phyloP scores from a whole-genome alignment of 2,888 invertebrate genomes.

The Molorchus minor region DNA sequence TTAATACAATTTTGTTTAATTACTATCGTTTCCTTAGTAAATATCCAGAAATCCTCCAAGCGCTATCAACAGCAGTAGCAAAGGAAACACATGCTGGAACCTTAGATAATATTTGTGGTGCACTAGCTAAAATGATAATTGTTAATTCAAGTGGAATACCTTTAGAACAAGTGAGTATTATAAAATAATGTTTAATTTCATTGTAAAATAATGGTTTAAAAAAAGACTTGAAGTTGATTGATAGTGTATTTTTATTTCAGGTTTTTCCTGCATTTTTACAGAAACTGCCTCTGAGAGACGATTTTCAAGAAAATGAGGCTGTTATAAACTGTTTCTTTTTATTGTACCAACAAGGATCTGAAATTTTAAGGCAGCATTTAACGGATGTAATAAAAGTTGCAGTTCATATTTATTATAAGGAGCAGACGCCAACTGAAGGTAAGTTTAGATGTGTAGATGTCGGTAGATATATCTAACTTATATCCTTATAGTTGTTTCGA shows the following conservation, averaged over 20 bases:
- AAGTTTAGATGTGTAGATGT: constrained; percentile 37
- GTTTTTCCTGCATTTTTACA: constrained; percentile 76
- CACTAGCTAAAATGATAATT: constrained; percentile 77
- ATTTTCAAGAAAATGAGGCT: constrained; percentile 77
- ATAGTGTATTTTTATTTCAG: constrained; percentile 54
- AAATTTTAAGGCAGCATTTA: constrained; percentile 66
- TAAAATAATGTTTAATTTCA: too few species aligned
- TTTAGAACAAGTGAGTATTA: constrained; percentile 69
- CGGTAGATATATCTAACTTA: not conserved
- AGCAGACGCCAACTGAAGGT: constrained; percentile 67
- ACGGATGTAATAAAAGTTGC: constrained; percentile 67
- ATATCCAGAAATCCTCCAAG: constrained; percentile 72
- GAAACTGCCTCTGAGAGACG: constrained; percentile 77
- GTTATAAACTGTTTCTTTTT: constrained; percentile 72
- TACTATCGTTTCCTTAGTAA: constrained; percentile 61
- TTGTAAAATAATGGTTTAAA: too few species aligned
- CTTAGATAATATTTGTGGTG: constrained; percentile 81
- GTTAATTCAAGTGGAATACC: constrained; percentile 72
- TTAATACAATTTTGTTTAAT: not conserved
- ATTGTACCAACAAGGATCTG: constrained; percentile 71
- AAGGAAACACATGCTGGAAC: constrained; percentile 73
- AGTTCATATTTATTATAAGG: constrained; percentile 67
- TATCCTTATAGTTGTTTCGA: not conserved
- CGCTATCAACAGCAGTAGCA: constrained; percentile 72
- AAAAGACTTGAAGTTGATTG: too few species aligned